Conservation (phyloP, 2,113 vertebrate genomes). For the Varanus komodoensis region DNA sequence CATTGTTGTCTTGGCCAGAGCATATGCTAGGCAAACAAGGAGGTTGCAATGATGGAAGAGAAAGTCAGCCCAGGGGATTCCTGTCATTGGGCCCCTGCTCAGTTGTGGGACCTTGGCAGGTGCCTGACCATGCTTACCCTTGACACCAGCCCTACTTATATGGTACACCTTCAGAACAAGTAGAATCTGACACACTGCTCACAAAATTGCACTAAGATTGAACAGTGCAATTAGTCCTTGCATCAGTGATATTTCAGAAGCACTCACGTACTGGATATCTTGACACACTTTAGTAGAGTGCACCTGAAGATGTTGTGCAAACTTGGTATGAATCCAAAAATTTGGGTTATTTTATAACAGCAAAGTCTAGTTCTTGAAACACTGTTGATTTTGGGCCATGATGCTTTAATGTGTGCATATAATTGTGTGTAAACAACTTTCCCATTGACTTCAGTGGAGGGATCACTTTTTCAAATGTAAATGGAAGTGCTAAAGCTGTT, state of each 20-base stretch:
- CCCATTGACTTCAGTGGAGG: too few relatives aligned
- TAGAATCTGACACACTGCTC: background rate
- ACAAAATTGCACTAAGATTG: background rate
- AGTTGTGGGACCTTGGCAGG: too few relatives aligned
- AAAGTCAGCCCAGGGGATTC: too few relatives aligned
- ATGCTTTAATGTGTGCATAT: background rate
- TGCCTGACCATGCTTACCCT: too few relatives aligned
- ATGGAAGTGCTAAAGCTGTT: background rate
- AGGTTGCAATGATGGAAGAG: too few relatives aligned
- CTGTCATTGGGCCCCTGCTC: too few relatives aligned
- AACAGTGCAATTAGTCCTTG: background rate
- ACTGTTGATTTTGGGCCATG: background rate
- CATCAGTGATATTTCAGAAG: background rate
- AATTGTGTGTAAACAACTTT: background rate
- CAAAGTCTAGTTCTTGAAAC: background rate
- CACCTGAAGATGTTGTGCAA: background rate
- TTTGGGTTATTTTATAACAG: constrained; percentile 25
- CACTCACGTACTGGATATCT: background rate
- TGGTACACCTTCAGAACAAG: background rate
- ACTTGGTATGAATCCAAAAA: background rate
- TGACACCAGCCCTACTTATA: background rate
- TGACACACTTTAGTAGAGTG: background rate
- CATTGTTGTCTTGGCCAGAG: too few relatives aligned
- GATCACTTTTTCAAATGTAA: background rate
- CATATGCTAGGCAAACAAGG: too few relatives aligned